Conservation (phyloP, 2,797 vertebrate genomes). For the Aeoliscus strigatus region DNA sequence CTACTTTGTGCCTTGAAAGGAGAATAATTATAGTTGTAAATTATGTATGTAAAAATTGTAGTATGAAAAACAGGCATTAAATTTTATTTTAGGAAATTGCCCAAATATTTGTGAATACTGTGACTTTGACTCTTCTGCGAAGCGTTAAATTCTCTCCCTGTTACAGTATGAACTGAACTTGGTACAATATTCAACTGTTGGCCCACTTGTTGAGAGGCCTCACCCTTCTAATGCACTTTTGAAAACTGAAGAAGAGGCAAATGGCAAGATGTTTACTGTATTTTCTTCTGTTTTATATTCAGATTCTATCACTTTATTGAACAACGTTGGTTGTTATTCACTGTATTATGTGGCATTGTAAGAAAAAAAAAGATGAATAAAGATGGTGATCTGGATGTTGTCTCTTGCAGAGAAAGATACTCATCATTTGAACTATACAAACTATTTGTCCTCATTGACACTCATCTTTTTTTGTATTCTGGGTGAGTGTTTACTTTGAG, state of each 20-base stretch:
- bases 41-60: constrained; percentile 18
- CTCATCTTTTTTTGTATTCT: constrained; percentile 2
- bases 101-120: constrained; percentile 42
- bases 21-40: constrained; percentile 1
- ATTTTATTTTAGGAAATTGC: constrained; percentile 18
- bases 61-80: constrained; percentile 5
- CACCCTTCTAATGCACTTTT: constrained; percentile 76
- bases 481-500: not conserved
- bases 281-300: constrained; percentile 60
- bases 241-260: constrained; percentile 61
- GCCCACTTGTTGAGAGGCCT: constrained; percentile 38
- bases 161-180: constrained; percentile 28
- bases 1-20: constrained; percentile 3
- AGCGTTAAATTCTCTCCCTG: constrained; percentile 22
- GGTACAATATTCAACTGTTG: constrained; percentile 52
- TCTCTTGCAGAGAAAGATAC: constrained; percentile 1
- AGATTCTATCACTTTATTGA: constrained; percentile 66
- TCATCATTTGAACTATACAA: not conserved
- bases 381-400: constrained; percentile 34
- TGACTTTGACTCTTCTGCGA: constrained; percentile 38
- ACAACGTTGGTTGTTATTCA: constrained; percentile 55
- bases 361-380: constrained; percentile 67
- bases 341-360: constrained; percentile 66
- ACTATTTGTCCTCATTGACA: not conserved
- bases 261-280: constrained; percentile 34